A percentile compares a stretch with the other conserved stretches of the same genome.
These are phyloP conservation scores for Columbina picui DNA, from an alignment of 2,113 vertebrate genomes.

Conservation along the genomic window DNA sequence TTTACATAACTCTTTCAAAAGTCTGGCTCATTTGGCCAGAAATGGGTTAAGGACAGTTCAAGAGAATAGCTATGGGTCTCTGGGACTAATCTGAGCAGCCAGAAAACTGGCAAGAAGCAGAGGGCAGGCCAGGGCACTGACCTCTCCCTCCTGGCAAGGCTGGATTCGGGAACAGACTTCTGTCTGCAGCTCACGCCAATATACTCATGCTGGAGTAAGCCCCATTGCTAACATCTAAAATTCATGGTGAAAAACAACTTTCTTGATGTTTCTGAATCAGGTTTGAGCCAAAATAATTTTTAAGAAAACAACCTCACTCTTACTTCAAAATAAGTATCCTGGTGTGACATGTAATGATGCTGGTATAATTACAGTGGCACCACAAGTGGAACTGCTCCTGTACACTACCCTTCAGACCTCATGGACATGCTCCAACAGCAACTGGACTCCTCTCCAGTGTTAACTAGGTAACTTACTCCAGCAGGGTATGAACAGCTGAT, in stretches of 20 bases:
- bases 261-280: neutral
- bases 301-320: neutral
- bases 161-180: neutral
- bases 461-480: neutral
- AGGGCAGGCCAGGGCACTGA: neutral
- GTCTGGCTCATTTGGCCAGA: neutral
- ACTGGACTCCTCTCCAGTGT: neutral
- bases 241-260: neutral
- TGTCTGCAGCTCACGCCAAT: neutral
- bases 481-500: neutral
- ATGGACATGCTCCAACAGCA: neutral
- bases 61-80: neutral
- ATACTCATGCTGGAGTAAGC: neutral
- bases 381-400: neutral
- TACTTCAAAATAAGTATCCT: neutral
- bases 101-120: neutral
- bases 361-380: neutral
- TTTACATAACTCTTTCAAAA: neutral
- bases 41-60: neutral
- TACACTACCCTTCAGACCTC: neutral
- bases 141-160: neutral
- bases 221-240: neutral
- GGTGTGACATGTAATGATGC: neutral
- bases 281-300: neutral
- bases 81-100: neutral